Base-by-base conservation (phyloP, 2,113 vertebrate genomes). In the Himantopus leucocephalus region DNA sequence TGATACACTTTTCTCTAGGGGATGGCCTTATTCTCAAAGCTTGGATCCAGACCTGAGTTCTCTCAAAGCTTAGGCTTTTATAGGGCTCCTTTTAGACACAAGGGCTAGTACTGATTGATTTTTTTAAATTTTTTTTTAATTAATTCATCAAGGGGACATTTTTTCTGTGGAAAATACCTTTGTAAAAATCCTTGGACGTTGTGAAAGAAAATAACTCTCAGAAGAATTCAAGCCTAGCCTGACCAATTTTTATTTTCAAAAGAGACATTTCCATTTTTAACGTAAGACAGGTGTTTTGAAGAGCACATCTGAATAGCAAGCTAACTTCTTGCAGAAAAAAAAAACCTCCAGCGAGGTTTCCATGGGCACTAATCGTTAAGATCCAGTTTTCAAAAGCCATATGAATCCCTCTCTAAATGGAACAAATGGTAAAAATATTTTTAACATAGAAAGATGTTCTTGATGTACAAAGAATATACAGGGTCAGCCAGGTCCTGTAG, bases 231-330 rank as follows among this genome's bases (percentile, higher is more conserved):
- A 90, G 66, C 59, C 56, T 92, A 77, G 45, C 59, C 70, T 90
- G 53, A 90, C 50, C 24, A 60, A 30, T 91, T 90, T 95, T 97
- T 92, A 95, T 96, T 97, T 96, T 88, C 87, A 81, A 74, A 77
- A 85, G 56, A 75, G 34, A 17, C 89, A 85, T 68, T 92, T 94
- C 72, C 4, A n/a, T 64, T 91, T 89, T 94, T 75, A 83, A 83
- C 55, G 45, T 16, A 86, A 81, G 76, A 85, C 92, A 78, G 26
- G 35, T 84, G 84, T 88, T 73, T 56, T 80, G 71, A 90, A 81
- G 73, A 74, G 35, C 32, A 71, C 35, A 84, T 74, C 47, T 81
- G 60, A 96, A 91, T 41, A 90, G 60, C 5, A 18, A 77, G 32
- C 47, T 81, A 63, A 86, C 29, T 81, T 91, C 56, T 67, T 89